These are phyloP conservation scores for Apodemus agrarius DNA, from an alignment of 2,797 vertebrate species.

Conservation along the genomic window DNA sequence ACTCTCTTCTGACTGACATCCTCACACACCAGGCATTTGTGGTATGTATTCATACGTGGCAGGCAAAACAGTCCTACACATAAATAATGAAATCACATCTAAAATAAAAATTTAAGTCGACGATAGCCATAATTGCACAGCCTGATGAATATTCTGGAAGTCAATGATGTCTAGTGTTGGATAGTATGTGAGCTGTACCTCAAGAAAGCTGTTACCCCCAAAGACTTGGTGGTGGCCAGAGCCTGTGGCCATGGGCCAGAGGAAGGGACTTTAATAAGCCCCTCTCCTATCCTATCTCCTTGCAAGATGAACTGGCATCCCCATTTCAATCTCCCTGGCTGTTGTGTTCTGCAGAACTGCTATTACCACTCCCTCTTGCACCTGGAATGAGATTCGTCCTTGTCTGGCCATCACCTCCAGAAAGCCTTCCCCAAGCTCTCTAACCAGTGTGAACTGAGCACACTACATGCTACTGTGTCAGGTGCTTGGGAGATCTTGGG, in stretches of 20 bases:
- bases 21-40: not conserved
- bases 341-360: not conserved
- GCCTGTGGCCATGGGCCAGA: not conserved
- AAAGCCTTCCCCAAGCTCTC: not conserved
- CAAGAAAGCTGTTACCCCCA: not conserved
- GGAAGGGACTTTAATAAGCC: not conserved
- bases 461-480: not conserved
- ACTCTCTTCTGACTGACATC: not conserved
- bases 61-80: not conserved
- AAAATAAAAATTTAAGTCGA: not conserved
- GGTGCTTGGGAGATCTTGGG: not conserved
- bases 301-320: not conserved
- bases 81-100: not conserved
- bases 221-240: not conserved
- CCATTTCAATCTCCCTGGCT: not conserved
- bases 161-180: not conserved
- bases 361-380: not conserved
- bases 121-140: not conserved
- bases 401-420: not conserved
- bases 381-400: not conserved
- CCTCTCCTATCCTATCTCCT: not conserved
- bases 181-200: not conserved
- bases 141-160: not conserved
- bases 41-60: not conserved
- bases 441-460: not conserved